A percentile compares a stretch with the other conserved stretches of the same genome.
Evolutionary conservation across 1,140 invertebrate genomes (phyloP).

Genomic region (Eriosoma lanigerum): DNA sequence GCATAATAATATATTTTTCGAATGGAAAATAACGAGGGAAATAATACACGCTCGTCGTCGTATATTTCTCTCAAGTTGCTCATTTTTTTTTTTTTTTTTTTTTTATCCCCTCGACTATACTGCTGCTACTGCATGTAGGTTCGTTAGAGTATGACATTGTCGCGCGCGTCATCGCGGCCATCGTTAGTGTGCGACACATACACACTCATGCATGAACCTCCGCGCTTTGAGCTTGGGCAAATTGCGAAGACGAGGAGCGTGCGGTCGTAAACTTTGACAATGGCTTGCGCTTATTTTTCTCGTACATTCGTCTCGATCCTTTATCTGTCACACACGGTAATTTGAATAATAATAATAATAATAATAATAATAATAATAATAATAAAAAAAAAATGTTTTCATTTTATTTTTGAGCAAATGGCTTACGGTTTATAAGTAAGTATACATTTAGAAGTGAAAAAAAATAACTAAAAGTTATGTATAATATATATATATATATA

Average conservation of each 20-base stretch:
- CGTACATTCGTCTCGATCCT: not conserved
- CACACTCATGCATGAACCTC: slow-evolving; percentile 3
- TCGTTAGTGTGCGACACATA: slow-evolving; percentile 27
- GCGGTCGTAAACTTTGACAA: slow-evolving; percentile 43
- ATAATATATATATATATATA: too few relatives aligned
- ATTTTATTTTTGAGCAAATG: too few relatives aligned
- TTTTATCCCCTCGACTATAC: not conserved
- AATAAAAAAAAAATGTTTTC: too few relatives aligned
- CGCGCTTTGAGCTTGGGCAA: slow-evolving; percentile 11
- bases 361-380: too few relatives aligned
- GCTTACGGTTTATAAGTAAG: too few relatives aligned
- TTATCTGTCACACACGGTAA: too few relatives aligned
- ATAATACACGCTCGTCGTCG: not conserved
- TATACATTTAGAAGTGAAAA: too few relatives aligned
- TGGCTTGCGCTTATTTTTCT: not conserved
- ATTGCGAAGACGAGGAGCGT: not conserved
- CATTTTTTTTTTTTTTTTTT: not conserved
- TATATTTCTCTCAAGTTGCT: not conserved
- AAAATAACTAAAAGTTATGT: too few relatives aligned
- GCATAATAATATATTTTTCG: not conserved
- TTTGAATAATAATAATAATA: too few relatives aligned
- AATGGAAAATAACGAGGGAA: slow-evolving; percentile 46
- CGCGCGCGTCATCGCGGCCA: not conserved
- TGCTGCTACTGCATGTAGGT: not conserved
- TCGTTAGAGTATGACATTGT: slow-evolving; percentile 42